Base-by-base conservation (phyloP, 2,888 invertebrate species). In the Meta bourneti region DNA sequence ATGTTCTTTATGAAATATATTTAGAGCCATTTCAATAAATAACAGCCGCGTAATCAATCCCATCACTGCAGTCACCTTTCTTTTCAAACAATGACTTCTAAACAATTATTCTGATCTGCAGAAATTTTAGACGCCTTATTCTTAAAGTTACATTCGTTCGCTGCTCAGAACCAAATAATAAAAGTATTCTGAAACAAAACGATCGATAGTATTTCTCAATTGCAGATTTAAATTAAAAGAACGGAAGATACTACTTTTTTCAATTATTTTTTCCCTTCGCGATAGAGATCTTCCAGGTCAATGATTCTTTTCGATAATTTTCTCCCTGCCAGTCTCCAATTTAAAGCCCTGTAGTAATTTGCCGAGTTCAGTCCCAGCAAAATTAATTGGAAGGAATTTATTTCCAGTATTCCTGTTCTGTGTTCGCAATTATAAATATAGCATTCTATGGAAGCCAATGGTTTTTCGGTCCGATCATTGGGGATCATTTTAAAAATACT, bases 351-450 rank as follows among this genome's bases (percentile, higher is more conserved):
- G 54, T 54, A 52, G 19, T 79, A 54, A 79, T 79, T 79, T 79
- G 20, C 52, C 54, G 19, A 54, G 52, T 52, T 79, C 54, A 8
- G n/a, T 9, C 54, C 20, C 54, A n/a, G 54, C 19, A 79, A 78
- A 79, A 79, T 79, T 79, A 79, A 79, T 79, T 51, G 78, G 78
- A 79, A 79, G 51, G 78, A 79, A 79, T 79, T 19, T 79, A 54
- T 79, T 79, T 54, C 52, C 19, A 79, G 52, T 79, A 79, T 79
- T 19, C 20, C 19, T 79, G 51, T 79, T 79, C 78, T 79, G 19
- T n/a, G 16, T 52, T 79, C 78, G 51, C 78, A 79, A 79, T 79
- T 52, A 79, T 52, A 49, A 52, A 79, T 49, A 52, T 20, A 52
- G 78, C 19, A 79, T 79, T 20, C n/a, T 49, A 20, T 75, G 1